Evolutionary conservation across 2,797 vertebrate species (phyloP).

Genomic region (Bradypodion pumilum): DNA sequence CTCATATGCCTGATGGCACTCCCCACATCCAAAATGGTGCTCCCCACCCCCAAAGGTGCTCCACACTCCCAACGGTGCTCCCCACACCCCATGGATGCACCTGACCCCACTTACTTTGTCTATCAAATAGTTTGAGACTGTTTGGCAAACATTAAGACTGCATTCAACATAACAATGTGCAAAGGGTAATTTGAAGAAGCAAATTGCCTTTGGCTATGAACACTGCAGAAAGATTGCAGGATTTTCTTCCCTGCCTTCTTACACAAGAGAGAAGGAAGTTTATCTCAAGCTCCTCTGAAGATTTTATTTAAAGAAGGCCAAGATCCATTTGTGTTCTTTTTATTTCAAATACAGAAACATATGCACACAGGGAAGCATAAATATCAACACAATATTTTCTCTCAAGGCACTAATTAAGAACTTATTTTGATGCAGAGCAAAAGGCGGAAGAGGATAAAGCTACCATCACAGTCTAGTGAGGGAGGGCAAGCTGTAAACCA

Average conservation of each 20-base stretch:
- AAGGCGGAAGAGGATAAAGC: constrained; percentile 56
- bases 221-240: too few relatives aligned
- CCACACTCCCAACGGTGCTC: too few relatives aligned
- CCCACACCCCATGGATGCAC: too few relatives aligned
- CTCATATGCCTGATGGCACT: too few relatives aligned
- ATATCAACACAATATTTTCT: constrained; percentile 55
- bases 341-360: neutral
- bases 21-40: too few relatives aligned
- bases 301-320: neutral
- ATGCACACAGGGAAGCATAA: constrained; percentile 37
- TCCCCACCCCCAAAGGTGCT: too few relatives aligned
- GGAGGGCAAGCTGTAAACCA: constrained; percentile 42
- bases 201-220: neutral
- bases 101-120: too few relatives aligned
- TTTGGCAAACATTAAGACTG: neutral
- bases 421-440: constrained; percentile 27
- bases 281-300: neutral
- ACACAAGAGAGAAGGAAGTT: neutral
- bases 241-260: neutral
- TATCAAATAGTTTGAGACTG: neutral
- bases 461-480: constrained; percentile 40
- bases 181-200: neutral
- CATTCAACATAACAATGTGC: neutral
- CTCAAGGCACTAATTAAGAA: constrained; percentile 43
- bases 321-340: constrained; percentile 47